Base-by-base conservation (phyloP, 2,113 vertebrate species). In the Oncorhynchus tshawytscha region DNA sequence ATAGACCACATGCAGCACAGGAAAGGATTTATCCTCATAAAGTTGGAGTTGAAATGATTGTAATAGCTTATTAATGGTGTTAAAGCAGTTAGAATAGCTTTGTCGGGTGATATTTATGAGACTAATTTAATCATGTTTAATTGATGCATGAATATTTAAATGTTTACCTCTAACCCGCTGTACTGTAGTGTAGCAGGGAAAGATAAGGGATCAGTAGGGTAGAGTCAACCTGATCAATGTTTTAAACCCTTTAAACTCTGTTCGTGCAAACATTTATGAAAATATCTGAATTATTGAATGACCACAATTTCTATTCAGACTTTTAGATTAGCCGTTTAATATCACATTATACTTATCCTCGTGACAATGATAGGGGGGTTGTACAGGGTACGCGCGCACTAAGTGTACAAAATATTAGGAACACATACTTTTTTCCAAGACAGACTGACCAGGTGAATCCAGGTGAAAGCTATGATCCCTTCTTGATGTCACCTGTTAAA, bases 141-240 rank as follows among this genome's bases (percentile, higher is more conserved):
- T 90, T 88, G 85, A 81, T 75, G 20, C 88, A 93, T 93, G 70
- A 93, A 92, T 93, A 91, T 91, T 92, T 93, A 88, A 93, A 86
- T 88, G 82, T 89, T 88, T 87, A 88, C 73, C 66, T 48, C 74
- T 78, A 69, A 80, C 79, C 34, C 25, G 15, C 12, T 51, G 3
- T 73, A 78, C 78, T 85, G 75, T 82, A 39, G 39, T 39, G 39
- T 39, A 73, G 74, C 81, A 81, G 71, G 29, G 24, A 69, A n/a
- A 24, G 65, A 70, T 72, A 73, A 76, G 2, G 39, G 39, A 62
- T 64, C 29, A 74, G 49, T 51, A 51, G 15, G 49, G 12, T 51
- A 54, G 13, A 76, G 79, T 76, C 81, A 83, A 82, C 81, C 71
- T 81, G 72, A 68, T 81, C 72, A 71, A 71, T 31, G 74, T 67